Conservation (phyloP, 53 echinoderm and acorn worm genomes). For the Glandiceps talaboti region DNA sequence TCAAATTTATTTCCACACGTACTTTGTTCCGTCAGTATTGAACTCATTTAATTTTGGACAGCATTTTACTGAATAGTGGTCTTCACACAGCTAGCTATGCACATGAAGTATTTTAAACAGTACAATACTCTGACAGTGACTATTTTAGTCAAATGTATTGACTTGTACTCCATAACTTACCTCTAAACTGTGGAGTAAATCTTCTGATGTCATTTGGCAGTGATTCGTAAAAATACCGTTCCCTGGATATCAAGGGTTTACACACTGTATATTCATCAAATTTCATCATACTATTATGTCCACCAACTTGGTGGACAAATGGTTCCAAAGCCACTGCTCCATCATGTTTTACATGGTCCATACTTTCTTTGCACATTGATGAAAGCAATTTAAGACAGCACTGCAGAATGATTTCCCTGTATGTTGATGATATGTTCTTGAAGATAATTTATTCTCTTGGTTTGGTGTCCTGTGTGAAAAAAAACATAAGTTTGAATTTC, state of each 20-base stretch:
- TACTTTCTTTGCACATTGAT: not conserved
- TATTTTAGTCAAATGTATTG: no score
- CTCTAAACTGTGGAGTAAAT: conserved; percentile 62
- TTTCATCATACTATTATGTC: conserved; percentile 66
- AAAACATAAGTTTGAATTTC: no score
- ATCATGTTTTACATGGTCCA: not conserved
- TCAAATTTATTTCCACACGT: no score
- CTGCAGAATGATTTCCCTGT: not conserved
- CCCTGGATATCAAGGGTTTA: conserved; percentile 45
- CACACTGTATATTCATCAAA: conserved; percentile 60
- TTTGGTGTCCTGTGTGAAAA: no score
- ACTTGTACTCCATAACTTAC: conserved; percentile 29
- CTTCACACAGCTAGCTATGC: no score
- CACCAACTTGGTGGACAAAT: conserved; percentile 87
- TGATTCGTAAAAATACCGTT: conserved; percentile 62
- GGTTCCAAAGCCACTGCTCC: conserved; percentile 38
- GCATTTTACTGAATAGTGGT: no score
- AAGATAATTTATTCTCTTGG: no score
- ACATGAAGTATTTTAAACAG: no score
- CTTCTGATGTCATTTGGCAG: conserved; percentile 39
- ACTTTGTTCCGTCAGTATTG: no score
- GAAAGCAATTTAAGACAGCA: not conserved
- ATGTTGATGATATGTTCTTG: no score
- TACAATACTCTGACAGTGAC: no score
- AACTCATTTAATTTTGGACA: no score